A percentile compares a stretch with the other conserved stretches of the same genome.
These are phyloP conservation scores for Catamblyrhynchus diadema DNA, from an alignment of 2,797 vertebrate genomes.

Conservation along the genomic window DNA sequence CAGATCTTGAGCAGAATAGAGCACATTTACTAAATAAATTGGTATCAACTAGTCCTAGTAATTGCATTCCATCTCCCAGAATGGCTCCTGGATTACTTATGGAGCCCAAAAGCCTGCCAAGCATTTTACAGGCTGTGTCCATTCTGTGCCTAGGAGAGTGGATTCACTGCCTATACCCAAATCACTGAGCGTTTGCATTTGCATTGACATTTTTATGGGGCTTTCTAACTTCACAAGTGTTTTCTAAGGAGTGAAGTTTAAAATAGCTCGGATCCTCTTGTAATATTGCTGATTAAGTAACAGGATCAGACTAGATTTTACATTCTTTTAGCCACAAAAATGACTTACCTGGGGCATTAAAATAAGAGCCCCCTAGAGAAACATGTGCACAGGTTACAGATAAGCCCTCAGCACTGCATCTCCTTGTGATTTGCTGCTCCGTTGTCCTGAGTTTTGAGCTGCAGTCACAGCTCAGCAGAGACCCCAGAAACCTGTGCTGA, in stretches of 20 bases:
- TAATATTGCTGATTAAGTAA: slow-evolving; percentile 43
- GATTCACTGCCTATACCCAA: slow-evolving; percentile 43
- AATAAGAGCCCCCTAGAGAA: background rate
- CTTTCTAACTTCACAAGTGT: background rate
- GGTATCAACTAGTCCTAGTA: slow-evolving; percentile 43
- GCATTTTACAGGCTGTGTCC: slow-evolving; percentile 35
- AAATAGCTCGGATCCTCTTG: background rate
- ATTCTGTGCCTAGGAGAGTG: background rate
- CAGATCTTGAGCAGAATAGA: slow-evolving; percentile 53
- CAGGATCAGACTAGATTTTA: background rate
- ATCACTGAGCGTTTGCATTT: background rate
- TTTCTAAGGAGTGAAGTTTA: slow-evolving; percentile 20
- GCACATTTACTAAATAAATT: slow-evolving; percentile 55
- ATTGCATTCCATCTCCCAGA: slow-evolving; percentile 56
- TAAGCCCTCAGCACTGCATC: background rate
- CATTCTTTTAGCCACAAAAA: slow-evolving; percentile 2
- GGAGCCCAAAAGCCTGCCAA: slow-evolving; percentile 32
- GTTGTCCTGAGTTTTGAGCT: background rate
- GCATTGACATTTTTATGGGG: slow-evolving; percentile 40
- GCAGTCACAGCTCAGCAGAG: background rate
- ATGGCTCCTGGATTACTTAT: slow-evolving; percentile 46
- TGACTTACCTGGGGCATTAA: background rate
- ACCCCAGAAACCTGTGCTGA: background rate
- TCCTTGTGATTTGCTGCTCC: background rate
- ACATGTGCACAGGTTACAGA: background rate